Evolutionary conservation across 2,888 invertebrate species (phyloP).

Genomic region (Eristalis tenax): DNA sequence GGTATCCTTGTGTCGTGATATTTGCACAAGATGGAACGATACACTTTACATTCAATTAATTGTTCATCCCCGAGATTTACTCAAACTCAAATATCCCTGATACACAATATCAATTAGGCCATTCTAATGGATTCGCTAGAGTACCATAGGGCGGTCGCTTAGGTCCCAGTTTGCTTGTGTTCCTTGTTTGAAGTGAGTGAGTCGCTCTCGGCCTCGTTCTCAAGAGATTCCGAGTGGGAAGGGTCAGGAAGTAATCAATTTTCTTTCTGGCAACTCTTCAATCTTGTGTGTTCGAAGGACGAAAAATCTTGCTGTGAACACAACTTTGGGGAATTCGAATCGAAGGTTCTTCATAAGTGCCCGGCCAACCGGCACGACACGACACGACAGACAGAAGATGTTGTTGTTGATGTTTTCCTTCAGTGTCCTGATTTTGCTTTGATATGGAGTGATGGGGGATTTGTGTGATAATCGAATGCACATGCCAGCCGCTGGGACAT

Average conservation of each 20-base stretch:
- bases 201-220: background rate
- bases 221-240: background rate
- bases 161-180: background rate
- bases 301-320: constrained; percentile 19
- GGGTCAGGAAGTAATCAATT: constrained; percentile 58
- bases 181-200: background rate
- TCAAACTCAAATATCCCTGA: background rate
- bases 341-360: constrained; percentile 22
- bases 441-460: background rate
- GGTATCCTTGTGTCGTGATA: background rate
- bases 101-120: constrained; percentile 29
- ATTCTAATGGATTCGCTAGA: constrained; percentile 23
- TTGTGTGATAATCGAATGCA: constrained; percentile 25
- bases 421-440: no score
- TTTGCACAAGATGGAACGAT: background rate
- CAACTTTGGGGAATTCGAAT: constrained; percentile 56
- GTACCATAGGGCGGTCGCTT: background rate
- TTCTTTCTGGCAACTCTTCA: constrained; percentile 27
- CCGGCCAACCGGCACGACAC: background rate
- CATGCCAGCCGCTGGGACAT: background rate
- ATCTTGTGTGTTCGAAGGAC: background rate
- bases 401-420: constrained; percentile 5
- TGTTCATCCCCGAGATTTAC: constrained; percentile 17
- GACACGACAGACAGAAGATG: background rate
- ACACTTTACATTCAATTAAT: constrained; percentile 24